Base-by-base conservation (phyloP, 2,113 vertebrate species). In the Pedetes capensis region DNA sequence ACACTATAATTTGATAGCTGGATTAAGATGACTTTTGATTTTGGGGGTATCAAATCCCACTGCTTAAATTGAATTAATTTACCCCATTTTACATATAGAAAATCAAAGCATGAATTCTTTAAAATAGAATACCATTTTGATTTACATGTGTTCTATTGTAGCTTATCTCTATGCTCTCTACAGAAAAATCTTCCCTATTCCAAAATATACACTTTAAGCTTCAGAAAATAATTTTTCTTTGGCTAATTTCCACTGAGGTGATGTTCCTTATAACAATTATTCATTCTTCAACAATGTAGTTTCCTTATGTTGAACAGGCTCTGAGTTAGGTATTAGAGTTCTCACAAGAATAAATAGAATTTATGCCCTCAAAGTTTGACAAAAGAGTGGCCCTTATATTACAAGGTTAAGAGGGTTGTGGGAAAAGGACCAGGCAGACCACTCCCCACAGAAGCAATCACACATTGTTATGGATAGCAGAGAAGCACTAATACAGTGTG, bases 201-300 rank as follows among this genome's bases (percentile, higher is more conserved):
- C 3, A 80, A 34, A 1, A 9, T 57, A 37, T 47, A 23, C 1
- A 51, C 27, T 75, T 81, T 29, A 82, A 49, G 29, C 11, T 57
- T 79, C 6, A 89, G 9, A 57, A 88, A 91, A 42, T 57, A 93
- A 55, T 87, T 82, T 68, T 9, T 34, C 25, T 57, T 91, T 16
- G 27, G 13, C 8, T 75, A 75, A 85, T 88, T 93, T 88, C 47
- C 44, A 63, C 55, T 76, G 34, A 68, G 17, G 20, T 92, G 13
- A 78, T 69, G 0, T 87, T 22, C 44, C 57, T 89, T 57, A 85
- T 86, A 14, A 69, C 23, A 87, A 84, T 96, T 18, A 37, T 32
- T 64, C 12, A 44, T 49, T 76, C 37, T 69, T 68, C 20, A 79
- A 23, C 63, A 75, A 88, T 59, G 47, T n/a, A 86, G 5, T 59